Evolutionary conservation across 2,888 invertebrate species (phyloP).

Genomic region (Spialia ferax): DNA sequence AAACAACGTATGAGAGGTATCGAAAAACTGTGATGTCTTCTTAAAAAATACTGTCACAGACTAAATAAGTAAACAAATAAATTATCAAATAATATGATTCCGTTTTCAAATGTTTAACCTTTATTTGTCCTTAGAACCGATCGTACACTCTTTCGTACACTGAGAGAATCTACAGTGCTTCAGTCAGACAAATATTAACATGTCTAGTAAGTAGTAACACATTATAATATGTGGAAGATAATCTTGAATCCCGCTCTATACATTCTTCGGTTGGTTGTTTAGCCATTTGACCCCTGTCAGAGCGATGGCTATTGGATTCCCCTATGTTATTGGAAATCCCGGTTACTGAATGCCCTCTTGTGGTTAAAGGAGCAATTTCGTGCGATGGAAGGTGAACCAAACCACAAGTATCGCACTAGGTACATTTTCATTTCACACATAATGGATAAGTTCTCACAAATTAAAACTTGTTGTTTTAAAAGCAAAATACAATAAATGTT

Average conservation of each 20-base stretch:
- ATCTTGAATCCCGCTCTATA: slow-evolving; percentile 15
- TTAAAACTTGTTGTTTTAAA: neutral
- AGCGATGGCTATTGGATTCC: slow-evolving; percentile 69
- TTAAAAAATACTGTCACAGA: neutral
- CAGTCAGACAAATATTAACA: too few relatives aligned
- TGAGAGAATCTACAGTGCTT: too few relatives aligned
- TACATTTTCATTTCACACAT: slow-evolving; percentile 33
- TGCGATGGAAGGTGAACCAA: slow-evolving; percentile 47
- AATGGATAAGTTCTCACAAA: slow-evolving; percentile 33
- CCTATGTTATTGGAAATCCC: slow-evolving; percentile 72
- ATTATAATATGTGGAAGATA: too few relatives aligned
- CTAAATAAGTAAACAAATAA: neutral
- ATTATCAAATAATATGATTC: neutral
- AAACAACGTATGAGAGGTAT: too few relatives aligned
- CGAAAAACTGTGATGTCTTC: too few relatives aligned
- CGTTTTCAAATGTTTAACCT: neutral
- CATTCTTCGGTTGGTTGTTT: slow-evolving; percentile 50
- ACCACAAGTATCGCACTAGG: slow-evolving; percentile 6
- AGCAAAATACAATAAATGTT: too few relatives aligned
- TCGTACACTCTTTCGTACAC: too few relatives aligned
- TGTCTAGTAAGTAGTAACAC: too few relatives aligned
- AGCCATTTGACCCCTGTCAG: slow-evolving; percentile 76
- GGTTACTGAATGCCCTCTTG: slow-evolving; percentile 60
- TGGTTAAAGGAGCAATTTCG: slow-evolving; percentile 69
- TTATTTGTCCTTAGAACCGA: too few relatives aligned